Percentiles rank a stretch among this genome's conserved stretches.
Evolutionary conservation across 2,113 vertebrate species (phyloP).

Genomic region (Hippoglossus stenolepis): DNA sequence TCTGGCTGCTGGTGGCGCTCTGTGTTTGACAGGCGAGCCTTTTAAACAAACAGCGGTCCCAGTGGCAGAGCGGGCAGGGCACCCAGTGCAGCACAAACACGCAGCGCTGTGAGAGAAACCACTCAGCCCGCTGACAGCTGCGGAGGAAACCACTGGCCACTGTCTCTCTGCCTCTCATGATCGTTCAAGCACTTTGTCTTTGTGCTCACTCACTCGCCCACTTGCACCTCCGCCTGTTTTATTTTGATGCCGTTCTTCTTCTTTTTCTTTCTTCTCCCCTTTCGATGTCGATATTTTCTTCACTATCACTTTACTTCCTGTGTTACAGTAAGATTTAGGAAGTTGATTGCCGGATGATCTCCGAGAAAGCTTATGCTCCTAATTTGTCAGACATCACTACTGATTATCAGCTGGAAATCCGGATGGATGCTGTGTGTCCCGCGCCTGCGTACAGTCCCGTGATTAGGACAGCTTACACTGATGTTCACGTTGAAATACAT

Average conservation of each 20-base stretch:
- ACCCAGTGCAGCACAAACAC: slow-evolving; percentile 75
- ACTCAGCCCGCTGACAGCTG: slow-evolving; percentile 80
- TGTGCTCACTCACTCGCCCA: slow-evolving; percentile 40
- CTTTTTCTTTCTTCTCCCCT: not conserved
- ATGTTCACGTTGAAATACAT: slow-evolving; percentile 68
- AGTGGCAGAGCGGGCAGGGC: slow-evolving; percentile 76
- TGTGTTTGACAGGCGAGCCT: slow-evolving; percentile 85
- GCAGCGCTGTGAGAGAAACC: slow-evolving; percentile 77
- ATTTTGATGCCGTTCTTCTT: not conserved
- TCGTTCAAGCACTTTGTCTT: slow-evolving; percentile 60
- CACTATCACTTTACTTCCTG: slow-evolving; percentile 6
- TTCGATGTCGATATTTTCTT: slow-evolving; percentile 5
- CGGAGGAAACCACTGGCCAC: slow-evolving; percentile 72
- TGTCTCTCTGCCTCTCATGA: slow-evolving; percentile 57
- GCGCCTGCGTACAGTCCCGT: slow-evolving; percentile 28
- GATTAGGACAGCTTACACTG: slow-evolving; percentile 70
- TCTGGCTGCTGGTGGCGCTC: slow-evolving; percentile 74
- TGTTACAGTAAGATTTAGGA: slow-evolving; percentile 36
- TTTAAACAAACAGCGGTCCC: slow-evolving; percentile 87
- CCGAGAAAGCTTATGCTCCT: slow-evolving; percentile 60
- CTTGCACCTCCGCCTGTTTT: slow-evolving; percentile 18
- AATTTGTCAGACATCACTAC: slow-evolving; percentile 64
- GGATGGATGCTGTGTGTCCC: slow-evolving; percentile 46
- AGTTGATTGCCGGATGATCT: slow-evolving; percentile 58
- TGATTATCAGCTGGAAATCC: slow-evolving; percentile 64